Evolutionary conservation across 1,140 invertebrate genomes (phyloP).

Genomic region (Matsumurasca onukii): DNA sequence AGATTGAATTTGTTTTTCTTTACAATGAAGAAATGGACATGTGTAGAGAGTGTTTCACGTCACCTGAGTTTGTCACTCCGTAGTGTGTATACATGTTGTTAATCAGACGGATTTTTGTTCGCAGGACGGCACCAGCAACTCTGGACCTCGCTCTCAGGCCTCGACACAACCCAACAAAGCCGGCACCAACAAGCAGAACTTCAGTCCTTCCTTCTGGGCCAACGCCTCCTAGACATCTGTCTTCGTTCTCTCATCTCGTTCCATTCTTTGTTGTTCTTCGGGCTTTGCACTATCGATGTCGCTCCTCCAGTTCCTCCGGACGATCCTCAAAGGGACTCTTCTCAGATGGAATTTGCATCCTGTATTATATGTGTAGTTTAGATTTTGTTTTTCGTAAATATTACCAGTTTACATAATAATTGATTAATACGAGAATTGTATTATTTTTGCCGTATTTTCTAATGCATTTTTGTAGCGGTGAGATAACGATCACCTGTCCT

Average conservation of each 20-base stretch:
- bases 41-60: too few relatives aligned
- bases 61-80: too few relatives aligned
- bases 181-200: conserved; percentile 63
- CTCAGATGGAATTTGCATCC: conserved; percentile 23
- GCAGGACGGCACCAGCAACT: conserved; percentile 64
- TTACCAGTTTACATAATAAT: conserved; percentile 10
- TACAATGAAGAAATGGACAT: too few relatives aligned
- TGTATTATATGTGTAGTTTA: conserved; percentile 34
- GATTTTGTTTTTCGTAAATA: conserved; percentile 29
- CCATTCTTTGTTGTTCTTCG: conserved; percentile 23
- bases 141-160: conserved; percentile 64
- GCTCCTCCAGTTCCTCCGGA: conserved; percentile 17
- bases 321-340: background rate
- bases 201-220: conserved; percentile 45
- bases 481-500: conserved; percentile 20
- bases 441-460: conserved; percentile 34
- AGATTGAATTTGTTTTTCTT: too few relatives aligned
- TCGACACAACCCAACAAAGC: conserved; percentile 65
- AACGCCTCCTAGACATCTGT: conserved; percentile 13
- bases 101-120: too few relatives aligned
- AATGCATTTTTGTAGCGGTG: conserved; percentile 31
- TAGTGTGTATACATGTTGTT: too few relatives aligned
- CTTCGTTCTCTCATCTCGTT: background rate
- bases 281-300: conserved; percentile 31
- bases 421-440: conserved; percentile 16